Percentiles rank a stretch among this genome's conserved stretches.
Conservation (phyloP, 2,888 invertebrate species). For the Leptopilina myrica region DNA sequence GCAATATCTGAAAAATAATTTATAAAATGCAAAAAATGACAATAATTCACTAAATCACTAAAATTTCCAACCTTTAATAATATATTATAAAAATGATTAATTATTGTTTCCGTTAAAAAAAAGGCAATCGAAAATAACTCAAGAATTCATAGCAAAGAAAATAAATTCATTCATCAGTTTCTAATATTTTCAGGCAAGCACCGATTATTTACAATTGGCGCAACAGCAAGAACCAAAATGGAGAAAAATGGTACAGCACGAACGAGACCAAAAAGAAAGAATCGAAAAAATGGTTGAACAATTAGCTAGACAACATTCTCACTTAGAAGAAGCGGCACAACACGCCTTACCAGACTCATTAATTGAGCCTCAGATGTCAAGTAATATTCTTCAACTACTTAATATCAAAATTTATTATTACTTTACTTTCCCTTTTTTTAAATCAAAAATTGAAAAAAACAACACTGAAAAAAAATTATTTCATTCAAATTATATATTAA, state of each 20-base stretch:
- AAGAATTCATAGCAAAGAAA: neutral
- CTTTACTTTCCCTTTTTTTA: too few relatives aligned
- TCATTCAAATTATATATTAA: too few relatives aligned
- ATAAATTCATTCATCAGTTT: too few relatives aligned
- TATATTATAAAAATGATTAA: too few relatives aligned
- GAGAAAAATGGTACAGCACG: conserved; percentile 94
- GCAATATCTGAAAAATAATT: neutral
- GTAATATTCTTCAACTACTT: conserved; percentile 59
- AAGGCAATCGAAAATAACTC: too few relatives aligned
- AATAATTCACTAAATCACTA: too few relatives aligned
- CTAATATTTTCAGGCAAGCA: conserved; percentile 84
- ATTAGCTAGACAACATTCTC: conserved; percentile 96
- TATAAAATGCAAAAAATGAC: too few relatives aligned
- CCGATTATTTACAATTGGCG: conserved; percentile 93
- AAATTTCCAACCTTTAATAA: too few relatives aligned
- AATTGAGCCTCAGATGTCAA: conserved; percentile 52
- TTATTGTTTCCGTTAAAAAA: too few relatives aligned
- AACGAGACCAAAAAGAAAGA: conserved; percentile 94
- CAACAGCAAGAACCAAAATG: conserved; percentile 94
- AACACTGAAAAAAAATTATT: too few relatives aligned
- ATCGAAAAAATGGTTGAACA: conserved; percentile 98
- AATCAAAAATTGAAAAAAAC: too few relatives aligned
- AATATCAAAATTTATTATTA: conserved; percentile 21
- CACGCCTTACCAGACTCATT: conserved; percentile 76
- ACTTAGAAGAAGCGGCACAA: conserved; percentile 94